Evolutionary conservation across 2,888 invertebrate genomes (phyloP).

Genomic region (Alviniconcha strummeri): DNA sequence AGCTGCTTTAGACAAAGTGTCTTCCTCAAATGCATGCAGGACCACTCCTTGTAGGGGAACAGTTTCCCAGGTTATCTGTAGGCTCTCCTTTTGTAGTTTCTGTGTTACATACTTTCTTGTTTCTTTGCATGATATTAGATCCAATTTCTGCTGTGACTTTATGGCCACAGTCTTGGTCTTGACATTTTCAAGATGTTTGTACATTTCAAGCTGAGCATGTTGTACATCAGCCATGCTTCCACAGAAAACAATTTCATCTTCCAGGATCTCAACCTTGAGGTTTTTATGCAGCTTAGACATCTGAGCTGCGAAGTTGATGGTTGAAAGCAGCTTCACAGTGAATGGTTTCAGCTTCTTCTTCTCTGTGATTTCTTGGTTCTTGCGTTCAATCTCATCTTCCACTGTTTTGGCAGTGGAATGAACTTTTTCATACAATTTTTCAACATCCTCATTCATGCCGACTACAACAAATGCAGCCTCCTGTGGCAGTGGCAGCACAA

Average conservation of each 20-base stretch:
- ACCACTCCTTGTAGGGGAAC: not conserved
- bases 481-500: not conserved
- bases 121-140: constrained; percentile 13
- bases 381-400: constrained; percentile 29
- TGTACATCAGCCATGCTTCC: constrained; percentile 27
- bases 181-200: not conserved
- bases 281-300: not conserved
- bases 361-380: constrained; percentile 30
- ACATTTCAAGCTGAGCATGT: constrained; percentile 31
- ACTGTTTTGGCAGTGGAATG: not conserved
- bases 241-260: constrained; percentile 19
- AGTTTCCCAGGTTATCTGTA: constrained; percentile 22
- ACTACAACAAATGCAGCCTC: constrained; percentile 19
- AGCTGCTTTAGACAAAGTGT: not conserved
- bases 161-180: not conserved
- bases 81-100: constrained; percentile 11
- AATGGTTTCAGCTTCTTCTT: not conserved
- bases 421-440: constrained; percentile 15
- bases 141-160: constrained; percentile 2
- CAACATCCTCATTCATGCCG: constrained; percentile 20
- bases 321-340: constrained; percentile 21
- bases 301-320: constrained; percentile 11
- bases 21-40: constrained; percentile 13
- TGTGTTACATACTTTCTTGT: constrained; percentile 1
- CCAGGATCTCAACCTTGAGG: constrained; percentile 22